Evolutionary conservation across 1,140 invertebrate genomes (phyloP), one percentile per base, ranked within the genome.

Genomic region (Papilio machaon): DNA sequence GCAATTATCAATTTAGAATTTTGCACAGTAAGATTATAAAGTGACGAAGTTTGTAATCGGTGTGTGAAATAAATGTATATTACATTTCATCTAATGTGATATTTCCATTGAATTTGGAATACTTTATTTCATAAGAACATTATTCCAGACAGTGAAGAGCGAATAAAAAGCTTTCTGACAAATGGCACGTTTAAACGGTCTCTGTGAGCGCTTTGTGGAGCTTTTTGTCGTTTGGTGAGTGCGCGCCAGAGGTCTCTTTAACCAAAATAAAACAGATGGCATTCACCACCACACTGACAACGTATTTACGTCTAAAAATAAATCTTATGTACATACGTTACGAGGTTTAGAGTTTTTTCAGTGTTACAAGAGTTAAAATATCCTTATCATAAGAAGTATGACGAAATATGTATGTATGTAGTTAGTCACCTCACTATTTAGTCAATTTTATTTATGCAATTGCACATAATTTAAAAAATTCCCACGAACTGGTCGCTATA

Each of bases 61-160:
- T 52, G 5, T 7, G n/a, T 58, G 17, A 58, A 6, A 58, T 19
- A 19, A 58, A 19, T 19, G n/a, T 58, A 52, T 52, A 58, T n/a
- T 19, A 58, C n/a, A 58, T 58, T 58, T 58, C 54, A 9, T 19
- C 54, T 7, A 19, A 35, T 35, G 64, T 70, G 64, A 70, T 35
- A 35, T 70, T 35, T 70, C 38, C 23, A 70, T 70, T 70, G 64
- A 35, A 35, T 35, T 11, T 35, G 30, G 64, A 70, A 70, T 9
- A 70, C 30, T 35, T 70, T 70, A 70, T 70, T 64, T 70, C 64
- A 70, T 70, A 35, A 70, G 64, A 70, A 70, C 64, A 70, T 70
- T 70, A 35, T 35, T 64, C 60, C 60, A 35, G 64, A 70, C 30
- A 35, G 23, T 70, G 64, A 30, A 11, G 30, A 70, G 64, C 11